Conservation (phyloP, 1,140 invertebrate species). For the Colletes latitarsis region DNA sequence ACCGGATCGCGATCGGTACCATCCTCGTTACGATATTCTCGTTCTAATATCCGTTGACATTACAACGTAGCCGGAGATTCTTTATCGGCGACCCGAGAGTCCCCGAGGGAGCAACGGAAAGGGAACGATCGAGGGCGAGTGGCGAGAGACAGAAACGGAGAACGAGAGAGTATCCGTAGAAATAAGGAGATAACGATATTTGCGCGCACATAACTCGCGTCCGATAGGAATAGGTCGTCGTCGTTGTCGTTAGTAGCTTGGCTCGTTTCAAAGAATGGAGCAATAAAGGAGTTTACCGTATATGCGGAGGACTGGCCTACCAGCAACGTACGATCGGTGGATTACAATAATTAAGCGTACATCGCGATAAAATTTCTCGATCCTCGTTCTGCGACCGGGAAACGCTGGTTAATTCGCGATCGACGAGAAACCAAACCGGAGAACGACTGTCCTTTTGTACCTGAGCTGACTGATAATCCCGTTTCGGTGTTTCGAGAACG, state of each 20-base stretch:
- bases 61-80: constrained; percentile 56
- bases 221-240: constrained; percentile 58
- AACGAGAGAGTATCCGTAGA: constrained; percentile 31
- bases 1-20: not conserved
- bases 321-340: constrained; percentile 36
- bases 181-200: constrained; percentile 66
- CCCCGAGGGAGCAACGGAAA: too few species aligned
- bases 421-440: constrained; percentile 1
- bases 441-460: constrained; percentile 10
- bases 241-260: constrained; percentile 53
- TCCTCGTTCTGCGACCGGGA: not conserved
- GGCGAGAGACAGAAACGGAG: not conserved
- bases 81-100: constrained; percentile 49
- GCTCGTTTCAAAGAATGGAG: constrained; percentile 64
- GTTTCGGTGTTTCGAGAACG: too few species aligned
- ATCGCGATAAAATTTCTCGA: constrained; percentile 49
- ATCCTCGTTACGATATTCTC: constrained; percentile 45
- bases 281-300: constrained; percentile 66
- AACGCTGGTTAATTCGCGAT: constrained; percentile 28
- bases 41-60: constrained; percentile 49
- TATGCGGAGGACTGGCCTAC: constrained; percentile 43
- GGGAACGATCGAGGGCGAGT: too few species aligned
- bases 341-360: constrained; percentile 62
- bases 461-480: not conserved
- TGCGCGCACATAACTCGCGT: constrained; percentile 57